A percentile compares a stretch with the other conserved stretches of the same genome.
These are phyloP conservation scores for Pseudanteris insignis DNA, from an alignment of 2,888 invertebrate species.

Conservation along the genomic window DNA sequence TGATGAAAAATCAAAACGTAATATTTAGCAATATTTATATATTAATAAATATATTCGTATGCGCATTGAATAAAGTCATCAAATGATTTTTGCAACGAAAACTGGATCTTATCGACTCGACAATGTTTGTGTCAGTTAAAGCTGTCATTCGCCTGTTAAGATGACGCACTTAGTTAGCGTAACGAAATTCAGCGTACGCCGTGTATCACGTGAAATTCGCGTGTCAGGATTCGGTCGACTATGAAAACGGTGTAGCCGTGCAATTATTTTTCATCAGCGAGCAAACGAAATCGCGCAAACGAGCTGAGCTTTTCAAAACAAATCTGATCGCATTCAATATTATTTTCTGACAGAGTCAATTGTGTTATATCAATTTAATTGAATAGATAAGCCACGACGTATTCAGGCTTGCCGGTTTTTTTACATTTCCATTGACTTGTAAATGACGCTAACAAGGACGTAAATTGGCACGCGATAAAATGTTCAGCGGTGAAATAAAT, in stretches of 20 bases:
- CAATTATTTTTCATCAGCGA: conserved; percentile 25
- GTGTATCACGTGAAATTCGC: conserved; percentile 21
- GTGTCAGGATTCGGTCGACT: conserved; percentile 13
- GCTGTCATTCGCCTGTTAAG: conserved; percentile 20
- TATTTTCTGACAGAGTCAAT: conserved; percentile 18
- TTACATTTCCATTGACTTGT: conserved; percentile 6
- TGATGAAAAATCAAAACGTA: too few relatives aligned
- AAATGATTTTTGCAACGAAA: conserved; percentile 2
- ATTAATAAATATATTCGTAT: too few relatives aligned
- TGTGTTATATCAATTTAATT: conserved; percentile 32
- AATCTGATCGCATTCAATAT: conserved; percentile 28
- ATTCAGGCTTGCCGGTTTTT: conserved; percentile 9
- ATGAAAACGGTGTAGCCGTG: conserved; percentile 16
- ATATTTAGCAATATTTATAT: too few relatives aligned
- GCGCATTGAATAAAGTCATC: too few relatives aligned
- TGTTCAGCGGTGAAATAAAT: neutral
- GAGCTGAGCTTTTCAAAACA: conserved; percentile 17
- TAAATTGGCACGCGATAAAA: conserved; percentile 6
- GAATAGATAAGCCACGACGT: conserved; percentile 16
- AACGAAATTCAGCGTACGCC: too few relatives aligned
- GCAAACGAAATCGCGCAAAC: conserved; percentile 14
- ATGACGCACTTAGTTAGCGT: too few relatives aligned
- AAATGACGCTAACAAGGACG: conserved; percentile 14
- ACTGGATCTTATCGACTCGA: conserved; percentile 5
- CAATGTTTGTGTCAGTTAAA: conserved; percentile 11